These are phyloP conservation scores for Whitmania pigra DNA, from an alignment of 1,140 invertebrate genomes.

Conservation along the genomic window DNA sequence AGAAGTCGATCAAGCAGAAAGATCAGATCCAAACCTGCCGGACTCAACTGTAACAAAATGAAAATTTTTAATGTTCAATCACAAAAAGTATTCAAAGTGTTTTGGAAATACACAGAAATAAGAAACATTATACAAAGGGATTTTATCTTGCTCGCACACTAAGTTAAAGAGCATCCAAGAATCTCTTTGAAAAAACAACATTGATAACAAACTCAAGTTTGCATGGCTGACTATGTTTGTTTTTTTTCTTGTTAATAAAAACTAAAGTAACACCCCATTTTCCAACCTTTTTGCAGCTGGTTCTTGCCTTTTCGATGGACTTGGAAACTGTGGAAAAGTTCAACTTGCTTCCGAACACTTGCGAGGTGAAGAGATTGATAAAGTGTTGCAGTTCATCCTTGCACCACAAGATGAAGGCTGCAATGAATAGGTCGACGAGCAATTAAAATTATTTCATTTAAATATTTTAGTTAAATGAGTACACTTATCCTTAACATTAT, in stretches of 20 bases:
- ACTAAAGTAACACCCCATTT: neutral
- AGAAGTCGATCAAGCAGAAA: conserved; percentile 71
- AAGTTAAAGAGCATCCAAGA: too few relatives aligned
- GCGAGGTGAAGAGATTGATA: conserved; percentile 69
- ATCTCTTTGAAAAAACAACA: neutral
- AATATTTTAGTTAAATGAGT: too few relatives aligned
- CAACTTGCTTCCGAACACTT: conserved; percentile 81
- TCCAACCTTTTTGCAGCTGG: conserved; percentile 60
- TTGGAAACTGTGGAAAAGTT: conserved; percentile 68
- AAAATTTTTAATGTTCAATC: neutral
- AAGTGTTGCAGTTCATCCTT: conserved; percentile 67
- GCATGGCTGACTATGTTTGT: too few relatives aligned
- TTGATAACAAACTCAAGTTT: neutral
- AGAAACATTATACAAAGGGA: neutral
- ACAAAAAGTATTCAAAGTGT: neutral
- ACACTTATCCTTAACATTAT: too few relatives aligned
- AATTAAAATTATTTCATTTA: too few relatives aligned
- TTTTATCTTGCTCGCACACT: neutral
- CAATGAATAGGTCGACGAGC: neutral
- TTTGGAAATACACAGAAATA: neutral
- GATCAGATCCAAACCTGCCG: conserved; percentile 63
- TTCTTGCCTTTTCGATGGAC: conserved; percentile 64
- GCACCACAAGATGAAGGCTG: conserved; percentile 79
- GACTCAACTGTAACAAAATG: conserved; percentile 48
- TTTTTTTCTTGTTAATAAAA: conserved; percentile 10